Conservation (phyloP, 1,140 invertebrate genomes). For the Papilio machaon region DNA sequence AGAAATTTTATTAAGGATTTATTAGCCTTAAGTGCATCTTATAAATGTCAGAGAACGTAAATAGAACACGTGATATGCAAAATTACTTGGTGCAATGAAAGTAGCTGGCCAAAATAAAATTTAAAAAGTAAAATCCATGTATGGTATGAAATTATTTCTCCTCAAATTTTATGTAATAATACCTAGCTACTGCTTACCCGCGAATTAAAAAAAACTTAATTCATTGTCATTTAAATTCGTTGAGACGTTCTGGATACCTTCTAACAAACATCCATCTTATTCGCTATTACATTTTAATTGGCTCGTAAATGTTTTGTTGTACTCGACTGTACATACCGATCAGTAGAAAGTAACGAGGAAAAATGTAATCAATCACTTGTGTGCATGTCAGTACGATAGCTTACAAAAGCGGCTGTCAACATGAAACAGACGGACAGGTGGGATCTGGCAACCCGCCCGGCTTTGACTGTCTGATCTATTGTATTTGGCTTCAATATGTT, state of each 20-base stretch:
- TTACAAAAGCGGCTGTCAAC: constrained; percentile 14
- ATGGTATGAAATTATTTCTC: too few species aligned
- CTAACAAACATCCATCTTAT: not conserved
- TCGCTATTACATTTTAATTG: not conserved
- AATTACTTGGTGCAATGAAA: not conserved
- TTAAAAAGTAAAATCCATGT: too few species aligned
- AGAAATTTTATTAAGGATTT: not conserved
- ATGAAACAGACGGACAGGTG: constrained; percentile 13
- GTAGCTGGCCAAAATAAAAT: too few species aligned
- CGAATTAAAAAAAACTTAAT: too few species aligned
- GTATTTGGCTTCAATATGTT: constrained; percentile 8
- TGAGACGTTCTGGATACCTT: too few species aligned
- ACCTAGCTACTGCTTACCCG: too few species aligned
- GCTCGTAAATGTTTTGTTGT: not conserved
- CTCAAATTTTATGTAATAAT: too few species aligned
- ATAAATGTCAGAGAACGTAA: not conserved
- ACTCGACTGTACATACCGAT: not conserved
- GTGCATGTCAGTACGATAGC: not conserved
- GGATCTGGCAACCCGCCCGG: not conserved
- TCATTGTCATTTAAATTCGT: too few species aligned
- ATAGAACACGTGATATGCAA: not conserved
- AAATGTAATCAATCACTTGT: constrained; percentile 16
- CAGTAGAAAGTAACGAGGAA: not conserved
- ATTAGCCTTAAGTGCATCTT: not conserved
- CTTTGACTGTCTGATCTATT: constrained; percentile 14